phyloP scores from a whole-genome alignment of 2,888 invertebrate genomes.

The Morinoia aosen region DNA sequence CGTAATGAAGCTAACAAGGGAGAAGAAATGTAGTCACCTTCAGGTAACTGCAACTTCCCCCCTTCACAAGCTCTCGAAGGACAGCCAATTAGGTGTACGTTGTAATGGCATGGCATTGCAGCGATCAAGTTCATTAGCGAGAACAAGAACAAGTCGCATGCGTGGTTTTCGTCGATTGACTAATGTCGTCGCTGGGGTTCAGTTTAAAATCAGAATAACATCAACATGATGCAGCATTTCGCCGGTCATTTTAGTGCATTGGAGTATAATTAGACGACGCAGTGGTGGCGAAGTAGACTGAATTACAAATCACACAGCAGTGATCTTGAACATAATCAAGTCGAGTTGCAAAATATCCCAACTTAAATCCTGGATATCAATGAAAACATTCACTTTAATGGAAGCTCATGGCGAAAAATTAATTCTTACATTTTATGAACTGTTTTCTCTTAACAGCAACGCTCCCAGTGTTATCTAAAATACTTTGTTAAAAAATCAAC shows the following conservation, averaged over 20 bases:
- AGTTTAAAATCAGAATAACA: too few relatives aligned
- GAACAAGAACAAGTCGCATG: background rate
- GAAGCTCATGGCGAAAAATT: background rate
- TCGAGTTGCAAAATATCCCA: too few relatives aligned
- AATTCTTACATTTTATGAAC: too few relatives aligned
- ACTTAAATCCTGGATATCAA: background rate
- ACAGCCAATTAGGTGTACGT: background rate
- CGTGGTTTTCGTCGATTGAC: background rate
- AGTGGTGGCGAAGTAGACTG: background rate
- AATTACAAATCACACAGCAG: background rate
- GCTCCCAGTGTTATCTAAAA: background rate
- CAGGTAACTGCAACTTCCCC: background rate
- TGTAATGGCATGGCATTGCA: background rate
- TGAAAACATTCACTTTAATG: background rate
- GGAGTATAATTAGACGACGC: background rate
- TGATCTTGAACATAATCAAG: too few relatives aligned
- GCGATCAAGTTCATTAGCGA: background rate
- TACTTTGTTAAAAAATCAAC: background rate
- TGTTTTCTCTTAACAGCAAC: background rate
- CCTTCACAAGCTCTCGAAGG: background rate
- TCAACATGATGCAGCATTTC: background rate
- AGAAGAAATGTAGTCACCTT: background rate
- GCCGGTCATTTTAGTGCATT: too few relatives aligned
- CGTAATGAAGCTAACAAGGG: background rate
- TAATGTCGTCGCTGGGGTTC: too few relatives aligned